A percentile compares a stretch with the other conserved stretches of the same genome.
These are phyloP conservation scores for Musca domestica DNA, from an alignment of 1,140 invertebrate species.

Conservation along the genomic window DNA sequence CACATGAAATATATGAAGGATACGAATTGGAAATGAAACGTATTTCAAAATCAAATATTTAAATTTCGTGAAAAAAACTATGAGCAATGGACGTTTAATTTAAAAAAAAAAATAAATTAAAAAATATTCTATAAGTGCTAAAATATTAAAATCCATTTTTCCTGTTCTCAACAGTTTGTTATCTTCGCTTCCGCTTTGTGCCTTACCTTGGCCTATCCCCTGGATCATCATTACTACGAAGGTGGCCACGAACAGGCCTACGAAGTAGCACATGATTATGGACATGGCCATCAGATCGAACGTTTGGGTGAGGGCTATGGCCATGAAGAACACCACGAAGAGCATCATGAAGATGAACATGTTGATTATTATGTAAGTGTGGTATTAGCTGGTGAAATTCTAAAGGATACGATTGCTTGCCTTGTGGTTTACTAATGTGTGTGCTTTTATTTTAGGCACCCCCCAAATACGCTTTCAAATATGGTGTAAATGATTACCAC, in stretches of 20 bases:
- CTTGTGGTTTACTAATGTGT: neutral
- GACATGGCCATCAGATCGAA: constrained; percentile 43
- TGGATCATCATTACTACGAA: constrained; percentile 50
- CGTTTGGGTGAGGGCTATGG: constrained; percentile 48
- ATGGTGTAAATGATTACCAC: constrained; percentile 58
- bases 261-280: constrained; percentile 40
- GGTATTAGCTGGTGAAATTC: constrained; percentile 17
- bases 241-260: constrained; percentile 36
- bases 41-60: neutral
- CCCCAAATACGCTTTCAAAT: constrained; percentile 58
- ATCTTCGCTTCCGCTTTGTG: constrained; percentile 50
- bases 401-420: neutral
- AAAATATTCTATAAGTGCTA: neutral
- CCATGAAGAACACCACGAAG: constrained; percentile 38
- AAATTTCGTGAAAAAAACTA: neutral
- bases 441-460: constrained; percentile 42
- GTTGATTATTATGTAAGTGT: constrained; percentile 54
- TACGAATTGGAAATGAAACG: neutral
- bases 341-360: constrained; percentile 49
- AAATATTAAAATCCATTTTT: neutral
- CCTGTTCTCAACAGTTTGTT: constrained; percentile 38
- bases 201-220: constrained; percentile 47
- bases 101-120: too few relatives aligned
- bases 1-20: neutral
- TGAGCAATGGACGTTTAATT: too few relatives aligned